phyloP scores from a whole-genome alignment of 2,888 invertebrate species.

The Pteria penguin region DNA sequence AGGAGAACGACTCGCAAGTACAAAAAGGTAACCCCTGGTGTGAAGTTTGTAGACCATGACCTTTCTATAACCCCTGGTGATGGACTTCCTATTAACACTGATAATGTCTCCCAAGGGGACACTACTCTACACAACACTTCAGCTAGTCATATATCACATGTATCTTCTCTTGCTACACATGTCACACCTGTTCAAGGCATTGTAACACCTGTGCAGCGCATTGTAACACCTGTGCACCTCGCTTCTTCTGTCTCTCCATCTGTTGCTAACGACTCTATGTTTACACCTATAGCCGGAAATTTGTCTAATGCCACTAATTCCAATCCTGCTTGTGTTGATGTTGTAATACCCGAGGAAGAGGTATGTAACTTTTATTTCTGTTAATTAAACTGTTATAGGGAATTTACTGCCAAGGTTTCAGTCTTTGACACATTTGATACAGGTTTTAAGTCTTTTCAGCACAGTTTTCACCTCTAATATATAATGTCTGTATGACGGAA shows the following conservation, averaged over 20 bases:
- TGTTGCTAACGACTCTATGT: background rate
- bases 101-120: slow-evolving; percentile 3
- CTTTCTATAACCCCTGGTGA: slow-evolving; percentile 22
- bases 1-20: slow-evolving; percentile 37
- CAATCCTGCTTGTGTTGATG: background rate
- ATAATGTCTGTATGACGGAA: no score
- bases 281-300: background rate
- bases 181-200: background rate
- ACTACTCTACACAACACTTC: background rate
- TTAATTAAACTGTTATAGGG: no score
- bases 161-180: slow-evolving; percentile 4
- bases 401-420: no score
- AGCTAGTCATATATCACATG: background rate
- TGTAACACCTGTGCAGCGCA: background rate
- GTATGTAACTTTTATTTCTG: no score
- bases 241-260: background rate
- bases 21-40: slow-evolving; percentile 43
- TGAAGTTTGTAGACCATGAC: slow-evolving; percentile 22
- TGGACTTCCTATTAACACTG: slow-evolving; percentile 11
- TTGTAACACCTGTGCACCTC: background rate
- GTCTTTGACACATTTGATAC: no score
- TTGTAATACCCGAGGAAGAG: background rate
- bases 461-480: no score
- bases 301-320: background rate
- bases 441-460: no score